Conservation (phyloP, 2,113 vertebrate genomes). For the Cebidichthys violaceus region DNA sequence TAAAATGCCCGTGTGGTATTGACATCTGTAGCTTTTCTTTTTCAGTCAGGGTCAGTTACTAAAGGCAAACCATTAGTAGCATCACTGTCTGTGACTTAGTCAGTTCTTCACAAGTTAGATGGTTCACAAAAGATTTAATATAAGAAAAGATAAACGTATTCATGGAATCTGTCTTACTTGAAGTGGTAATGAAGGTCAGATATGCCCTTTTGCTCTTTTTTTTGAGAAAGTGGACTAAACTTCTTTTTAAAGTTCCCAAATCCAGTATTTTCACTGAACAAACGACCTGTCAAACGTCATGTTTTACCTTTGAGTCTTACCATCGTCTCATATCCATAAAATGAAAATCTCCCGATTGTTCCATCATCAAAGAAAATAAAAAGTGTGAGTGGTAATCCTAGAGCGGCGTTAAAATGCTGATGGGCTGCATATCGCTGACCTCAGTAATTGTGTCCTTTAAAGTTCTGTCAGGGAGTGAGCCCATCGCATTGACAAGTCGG, state of each 20-base stretch:
- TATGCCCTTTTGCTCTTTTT: not conserved
- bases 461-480: conserved; percentile 23
- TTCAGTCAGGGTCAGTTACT: conserved; percentile 18
- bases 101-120: not conserved
- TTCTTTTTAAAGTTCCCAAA: not conserved
- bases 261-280: not conserved
- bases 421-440: conserved; percentile 14
- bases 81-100: not conserved
- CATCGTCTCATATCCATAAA: not conserved
- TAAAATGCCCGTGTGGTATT: conserved; percentile 1
- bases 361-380: conserved; percentile 15
- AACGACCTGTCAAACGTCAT: not conserved
- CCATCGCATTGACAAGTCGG: conserved; percentile 24
- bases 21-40: not conserved
- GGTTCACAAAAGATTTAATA: not conserved
- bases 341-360: not conserved
- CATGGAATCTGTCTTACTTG: not conserved
- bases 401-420: conserved; percentile 22
- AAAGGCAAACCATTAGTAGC: not conserved
- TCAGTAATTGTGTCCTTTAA: conserved; percentile 23
- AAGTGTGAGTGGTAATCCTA: not conserved
- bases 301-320: not conserved
- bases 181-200: not conserved
- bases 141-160: not conserved
- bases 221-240: not conserved